phyloP scores from a whole-genome alignment of 1,140 invertebrate genomes.

The Apis dorsata region DNA sequence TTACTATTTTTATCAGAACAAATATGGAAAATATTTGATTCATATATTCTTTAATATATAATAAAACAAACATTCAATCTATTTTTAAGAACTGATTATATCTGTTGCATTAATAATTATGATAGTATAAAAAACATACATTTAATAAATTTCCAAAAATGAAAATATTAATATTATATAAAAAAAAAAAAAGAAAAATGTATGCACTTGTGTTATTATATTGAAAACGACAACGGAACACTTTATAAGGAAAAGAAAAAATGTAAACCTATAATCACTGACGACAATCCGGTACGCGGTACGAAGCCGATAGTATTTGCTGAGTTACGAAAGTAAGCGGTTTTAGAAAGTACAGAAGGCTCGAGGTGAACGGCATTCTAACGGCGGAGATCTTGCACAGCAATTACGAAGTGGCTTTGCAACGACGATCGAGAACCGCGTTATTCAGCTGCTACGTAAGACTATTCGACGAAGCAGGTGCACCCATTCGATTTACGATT shows the following conservation, averaged over 20 bases:
- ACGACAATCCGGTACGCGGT: conserved; percentile 30
- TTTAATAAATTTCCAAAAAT: background rate
- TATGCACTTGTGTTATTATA: conserved; percentile 21
- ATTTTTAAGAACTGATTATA: too few species aligned
- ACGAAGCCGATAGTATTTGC: conserved; percentile 57
- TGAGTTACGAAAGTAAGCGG: conserved; percentile 79
- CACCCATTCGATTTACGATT: conserved; percentile 9
- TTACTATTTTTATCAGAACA: too few species aligned
- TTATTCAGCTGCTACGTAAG: conserved; percentile 16
- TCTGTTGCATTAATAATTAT: background rate
- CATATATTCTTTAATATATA: too few species aligned
- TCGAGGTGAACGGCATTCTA: conserved; percentile 73
- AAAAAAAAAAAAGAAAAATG: background rate
- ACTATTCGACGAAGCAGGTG: conserved; percentile 31
- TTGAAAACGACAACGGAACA: conserved; percentile 15
- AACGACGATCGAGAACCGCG: conserved; percentile 17
- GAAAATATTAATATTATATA: background rate
- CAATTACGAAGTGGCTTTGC: conserved; percentile 55
- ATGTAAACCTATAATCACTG: conserved; percentile 24
- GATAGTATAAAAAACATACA: background rate
- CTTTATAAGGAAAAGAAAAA: conserved; percentile 17
- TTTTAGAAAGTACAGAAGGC: conserved; percentile 79
- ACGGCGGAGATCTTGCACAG: conserved; percentile 48
- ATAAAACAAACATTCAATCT: background rate
- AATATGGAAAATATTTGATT: too few species aligned